Evolutionary conservation across 2,113 vertebrate genomes (phyloP), one percentile per base, ranked within the genome.

Genomic region (Bungarus multicinctus): DNA sequence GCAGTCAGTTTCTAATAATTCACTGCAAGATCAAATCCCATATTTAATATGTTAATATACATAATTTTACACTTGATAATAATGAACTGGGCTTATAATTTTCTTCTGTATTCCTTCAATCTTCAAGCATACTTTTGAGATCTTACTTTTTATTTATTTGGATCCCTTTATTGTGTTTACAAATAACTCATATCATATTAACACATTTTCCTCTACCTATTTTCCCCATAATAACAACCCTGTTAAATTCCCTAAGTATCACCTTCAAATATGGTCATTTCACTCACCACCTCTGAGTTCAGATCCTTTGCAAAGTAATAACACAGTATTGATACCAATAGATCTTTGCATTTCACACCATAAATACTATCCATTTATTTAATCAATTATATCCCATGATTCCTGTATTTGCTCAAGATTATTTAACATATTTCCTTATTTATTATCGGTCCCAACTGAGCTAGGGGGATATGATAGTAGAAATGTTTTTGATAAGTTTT

Each of bases 401-500:
- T 81, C 16, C 69, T 81, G n/a, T 81, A 39, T 81, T 81, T 81
- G 16, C n/a, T 81, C n/a, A 39, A 81, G 5, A 39, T 39, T 39
- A 81, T 81, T 39, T 39, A 39, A 74, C 69, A 8, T 39, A 39
- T 81, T 81, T 81, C 18, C 74, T 81, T 43, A 18, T 81, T 81
- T 39, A 43, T 18, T 81, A 34, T 39, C 43, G 74, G 34, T 43
- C 34, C 74, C 34, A 43, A 39, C 6, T 43, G 34, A 81, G 39
- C 18, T 81, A 43, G 34, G 18, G 34, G 10, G 74, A 94, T 91
- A 95, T 92, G 47, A 87, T 39, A 91, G 85, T 3, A 50, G 86
- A 55, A 93, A 94, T 93, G 30, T 14, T 93, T 5, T 90, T 50
- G 69, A 93, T 95, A 14, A 85, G 54, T 47, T 90, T 86, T 16